Conservation (phyloP, 2,888 invertebrate genomes). For the Stenoptilia bipunctidactyla region DNA sequence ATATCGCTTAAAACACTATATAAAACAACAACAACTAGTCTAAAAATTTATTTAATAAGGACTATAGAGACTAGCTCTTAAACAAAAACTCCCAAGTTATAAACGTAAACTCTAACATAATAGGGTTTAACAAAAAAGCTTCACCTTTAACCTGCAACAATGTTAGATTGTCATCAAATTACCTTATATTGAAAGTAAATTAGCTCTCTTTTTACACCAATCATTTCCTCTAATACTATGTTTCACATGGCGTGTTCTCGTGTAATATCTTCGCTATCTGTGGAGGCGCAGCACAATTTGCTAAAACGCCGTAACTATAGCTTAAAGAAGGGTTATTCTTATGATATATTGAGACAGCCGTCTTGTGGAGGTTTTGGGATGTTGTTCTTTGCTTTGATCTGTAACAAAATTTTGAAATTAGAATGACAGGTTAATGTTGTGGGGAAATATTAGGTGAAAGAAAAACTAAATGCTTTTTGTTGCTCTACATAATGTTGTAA, state of each 20-base stretch:
- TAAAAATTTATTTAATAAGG: too few relatives aligned
- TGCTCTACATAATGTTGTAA: not conserved
- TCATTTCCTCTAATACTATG: constrained; percentile 15
- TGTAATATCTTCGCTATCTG: constrained; percentile 26
- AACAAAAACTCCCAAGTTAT: too few relatives aligned
- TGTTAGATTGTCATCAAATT: too few relatives aligned
- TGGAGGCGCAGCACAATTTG: constrained; percentile 29
- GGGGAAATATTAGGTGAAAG: not conserved
- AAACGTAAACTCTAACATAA: too few relatives aligned
- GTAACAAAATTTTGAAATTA: not conserved
- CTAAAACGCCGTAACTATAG: constrained; percentile 22
- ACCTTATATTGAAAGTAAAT: too few relatives aligned
- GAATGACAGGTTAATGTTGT: too few relatives aligned
- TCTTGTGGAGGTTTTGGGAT: constrained; percentile 14
- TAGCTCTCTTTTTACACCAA: not conserved
- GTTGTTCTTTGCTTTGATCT: not conserved
- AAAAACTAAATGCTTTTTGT: not conserved
- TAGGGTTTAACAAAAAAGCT: too few relatives aligned
- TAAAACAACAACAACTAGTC: too few relatives aligned
- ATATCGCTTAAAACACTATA: too few relatives aligned
- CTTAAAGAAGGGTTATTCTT: constrained; percentile 41
- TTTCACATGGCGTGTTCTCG: constrained; percentile 38
- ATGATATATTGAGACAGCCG: constrained; percentile 39
- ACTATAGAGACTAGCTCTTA: too few relatives aligned
- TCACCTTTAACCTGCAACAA: too few relatives aligned